Conservation (phyloP, 2,113 vertebrate genomes). For the Forbesichthys agassizii region DNA sequence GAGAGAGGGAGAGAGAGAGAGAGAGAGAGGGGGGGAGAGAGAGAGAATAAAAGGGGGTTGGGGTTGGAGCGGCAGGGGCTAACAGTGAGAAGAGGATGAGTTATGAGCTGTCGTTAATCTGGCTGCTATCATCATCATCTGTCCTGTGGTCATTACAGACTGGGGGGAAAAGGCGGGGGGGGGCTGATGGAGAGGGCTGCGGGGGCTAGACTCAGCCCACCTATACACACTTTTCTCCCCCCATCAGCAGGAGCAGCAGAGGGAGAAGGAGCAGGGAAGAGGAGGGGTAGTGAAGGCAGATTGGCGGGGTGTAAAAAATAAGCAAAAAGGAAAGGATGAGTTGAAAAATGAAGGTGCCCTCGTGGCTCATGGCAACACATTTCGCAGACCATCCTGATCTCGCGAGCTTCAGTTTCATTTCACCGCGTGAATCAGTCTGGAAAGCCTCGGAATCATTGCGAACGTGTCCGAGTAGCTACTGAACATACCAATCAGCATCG, state of each 20-base stretch:
- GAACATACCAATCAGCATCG: too few relatives aligned
- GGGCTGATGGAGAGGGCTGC: slow-evolving; percentile 58
- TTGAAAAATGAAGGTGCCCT: slow-evolving; percentile 28
- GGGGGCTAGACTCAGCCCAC: slow-evolving; percentile 66
- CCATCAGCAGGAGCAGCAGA: slow-evolving; percentile 23
- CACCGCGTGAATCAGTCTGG: too few relatives aligned
- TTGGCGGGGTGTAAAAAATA: background rate
- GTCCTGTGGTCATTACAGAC: slow-evolving; percentile 73
- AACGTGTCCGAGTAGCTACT: too few relatives aligned
- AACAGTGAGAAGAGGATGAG: slow-evolving; percentile 36
- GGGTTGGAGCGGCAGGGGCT: slow-evolving; percentile 18
- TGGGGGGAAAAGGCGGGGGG: background rate
- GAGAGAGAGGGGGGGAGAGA: background rate
- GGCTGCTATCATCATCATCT: slow-evolving; percentile 76
- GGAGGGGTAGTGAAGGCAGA: background rate
- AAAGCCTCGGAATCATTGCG: too few relatives aligned
- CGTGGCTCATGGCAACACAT: background rate
- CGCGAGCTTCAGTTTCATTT: too few relatives aligned
- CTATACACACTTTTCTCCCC: slow-evolving; percentile 55
- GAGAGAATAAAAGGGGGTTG: background rate
- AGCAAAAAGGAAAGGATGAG: background rate
- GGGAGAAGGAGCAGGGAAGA: background rate
- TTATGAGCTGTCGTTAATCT: slow-evolving; percentile 69
- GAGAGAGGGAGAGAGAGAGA: too few relatives aligned
- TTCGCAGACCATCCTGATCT: too few relatives aligned